These are phyloP conservation scores for Oceanodroma leucorhoa DNA, from an alignment of 2,797 vertebrate genomes.

Conservation along the genomic window DNA sequence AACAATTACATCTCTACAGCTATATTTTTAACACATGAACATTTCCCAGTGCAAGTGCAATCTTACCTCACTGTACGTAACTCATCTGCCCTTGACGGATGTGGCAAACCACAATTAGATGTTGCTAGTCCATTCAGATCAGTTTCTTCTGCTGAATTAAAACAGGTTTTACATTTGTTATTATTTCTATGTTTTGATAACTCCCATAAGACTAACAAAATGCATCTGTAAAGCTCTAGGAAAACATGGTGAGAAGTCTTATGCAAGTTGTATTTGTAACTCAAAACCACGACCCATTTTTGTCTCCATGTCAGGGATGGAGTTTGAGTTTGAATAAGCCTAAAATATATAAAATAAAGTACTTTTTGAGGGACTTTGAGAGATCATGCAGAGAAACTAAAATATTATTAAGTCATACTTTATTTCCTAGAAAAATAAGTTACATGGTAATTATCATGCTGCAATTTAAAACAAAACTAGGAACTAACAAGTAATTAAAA, in stretches of 20 bases:
- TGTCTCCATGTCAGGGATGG: background rate
- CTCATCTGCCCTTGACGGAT: background rate
- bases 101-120: background rate
- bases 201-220: background rate
- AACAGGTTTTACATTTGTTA: background rate
- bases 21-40: background rate
- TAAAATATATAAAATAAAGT: background rate
- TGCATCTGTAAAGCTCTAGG: background rate
- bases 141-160: background rate
- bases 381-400: background rate
- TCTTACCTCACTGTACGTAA: constrained; percentile 2
- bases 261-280: background rate
- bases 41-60: background rate
- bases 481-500: background rate
- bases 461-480: background rate
- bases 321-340: background rate
- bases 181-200: background rate
- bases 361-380: background rate
- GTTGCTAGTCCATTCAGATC: background rate
- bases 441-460: background rate
- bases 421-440: background rate
- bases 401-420: background rate
- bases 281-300: background rate
- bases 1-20: background rate
- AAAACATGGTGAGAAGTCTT: background rate